Evolutionary conservation across 1,140 invertebrate species (phyloP).

Genomic region (Lethrus apterus): DNA sequence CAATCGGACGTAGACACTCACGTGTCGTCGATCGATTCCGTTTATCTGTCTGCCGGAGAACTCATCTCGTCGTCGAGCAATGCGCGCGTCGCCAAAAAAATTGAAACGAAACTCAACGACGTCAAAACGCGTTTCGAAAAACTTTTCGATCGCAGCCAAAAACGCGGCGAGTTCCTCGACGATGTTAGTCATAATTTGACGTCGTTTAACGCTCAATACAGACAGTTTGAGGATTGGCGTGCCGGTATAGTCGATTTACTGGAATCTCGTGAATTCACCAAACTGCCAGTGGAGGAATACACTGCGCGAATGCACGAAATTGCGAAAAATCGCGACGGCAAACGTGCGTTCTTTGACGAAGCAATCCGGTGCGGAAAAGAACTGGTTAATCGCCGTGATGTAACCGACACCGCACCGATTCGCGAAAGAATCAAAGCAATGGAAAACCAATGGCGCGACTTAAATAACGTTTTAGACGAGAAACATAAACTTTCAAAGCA

Average conservation of each 20-base stretch:
- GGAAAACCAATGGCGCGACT: slow-evolving; percentile 82
- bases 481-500: slow-evolving; percentile 74
- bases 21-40: slow-evolving; percentile 73
- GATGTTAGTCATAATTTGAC: slow-evolving; percentile 66
- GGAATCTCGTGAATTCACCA: slow-evolving; percentile 62
- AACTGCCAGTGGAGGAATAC: slow-evolving; percentile 62
- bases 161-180: slow-evolving; percentile 72
- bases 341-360: slow-evolving; percentile 59
- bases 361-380: slow-evolving; percentile 73
- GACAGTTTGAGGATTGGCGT: slow-evolving; percentile 64
- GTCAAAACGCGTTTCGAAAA: slow-evolving; percentile 79
- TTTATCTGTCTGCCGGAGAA: slow-evolving; percentile 70
- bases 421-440: slow-evolving; percentile 81
- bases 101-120: slow-evolving; percentile 80
- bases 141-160: slow-evolving; percentile 68
- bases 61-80: slow-evolving; percentile 75
- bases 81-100: slow-evolving; percentile 78
- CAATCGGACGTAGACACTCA: slow-evolving; percentile 80
- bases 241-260: slow-evolving; percentile 65
- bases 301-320: slow-evolving; percentile 54
- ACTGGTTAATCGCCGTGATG: slow-evolving; percentile 80
- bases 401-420: slow-evolving; percentile 78
- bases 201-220: slow-evolving; percentile 62
- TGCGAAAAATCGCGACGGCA: slow-evolving; percentile 32
- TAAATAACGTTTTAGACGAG: slow-evolving; percentile 71